A percentile compares a stretch with the other conserved stretches of the same genome.
Evolutionary conservation across 2,113 vertebrate species (phyloP).

Genomic region (Thermophis baileyi): DNA sequence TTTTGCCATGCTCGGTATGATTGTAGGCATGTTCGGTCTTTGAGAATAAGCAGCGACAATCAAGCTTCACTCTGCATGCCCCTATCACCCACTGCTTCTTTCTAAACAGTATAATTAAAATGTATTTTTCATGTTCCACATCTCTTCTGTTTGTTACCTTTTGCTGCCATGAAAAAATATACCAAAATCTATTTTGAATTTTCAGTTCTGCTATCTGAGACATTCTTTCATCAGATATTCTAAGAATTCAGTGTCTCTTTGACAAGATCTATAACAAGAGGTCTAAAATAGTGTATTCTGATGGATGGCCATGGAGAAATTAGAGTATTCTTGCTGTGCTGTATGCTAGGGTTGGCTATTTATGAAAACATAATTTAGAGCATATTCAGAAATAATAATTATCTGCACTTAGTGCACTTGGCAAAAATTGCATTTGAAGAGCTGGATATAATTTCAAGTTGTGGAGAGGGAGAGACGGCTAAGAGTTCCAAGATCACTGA

Average conservation of each 20-base stretch:
- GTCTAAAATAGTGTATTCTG: conserved; percentile 32
- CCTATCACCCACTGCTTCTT: conserved; percentile 8
- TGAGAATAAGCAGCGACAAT: conserved; percentile 38
- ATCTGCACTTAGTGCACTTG: conserved; percentile 27
- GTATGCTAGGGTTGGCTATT: neutral
- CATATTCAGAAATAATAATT: conserved; percentile 15
- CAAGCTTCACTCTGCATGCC: conserved; percentile 36
- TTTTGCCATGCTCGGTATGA: conserved; percentile 37
- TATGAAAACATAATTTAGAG: conserved; percentile 43
- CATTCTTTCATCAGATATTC: conserved; percentile 23
- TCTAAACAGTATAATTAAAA: conserved; percentile 46
- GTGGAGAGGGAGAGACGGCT: neutral
- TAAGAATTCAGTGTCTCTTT: conserved; percentile 33
- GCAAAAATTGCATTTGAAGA: conserved; percentile 36
- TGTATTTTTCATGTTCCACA: conserved; percentile 21
- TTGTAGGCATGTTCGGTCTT: conserved; percentile 25
- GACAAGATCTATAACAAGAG: conserved; percentile 17
- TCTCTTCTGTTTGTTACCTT: conserved; percentile 22
- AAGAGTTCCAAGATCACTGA: conserved; percentile 19
- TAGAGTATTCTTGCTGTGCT: neutral
- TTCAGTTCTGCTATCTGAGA: conserved; percentile 34
- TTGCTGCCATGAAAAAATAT: conserved; percentile 5
- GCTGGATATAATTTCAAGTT: conserved; percentile 14
- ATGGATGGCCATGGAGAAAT: conserved; percentile 19
- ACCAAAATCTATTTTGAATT: conserved; percentile 17